These are phyloP conservation scores for Pemphredon lugubris DNA, from an alignment of 2,888 invertebrate genomes.

Conservation along the genomic window DNA sequence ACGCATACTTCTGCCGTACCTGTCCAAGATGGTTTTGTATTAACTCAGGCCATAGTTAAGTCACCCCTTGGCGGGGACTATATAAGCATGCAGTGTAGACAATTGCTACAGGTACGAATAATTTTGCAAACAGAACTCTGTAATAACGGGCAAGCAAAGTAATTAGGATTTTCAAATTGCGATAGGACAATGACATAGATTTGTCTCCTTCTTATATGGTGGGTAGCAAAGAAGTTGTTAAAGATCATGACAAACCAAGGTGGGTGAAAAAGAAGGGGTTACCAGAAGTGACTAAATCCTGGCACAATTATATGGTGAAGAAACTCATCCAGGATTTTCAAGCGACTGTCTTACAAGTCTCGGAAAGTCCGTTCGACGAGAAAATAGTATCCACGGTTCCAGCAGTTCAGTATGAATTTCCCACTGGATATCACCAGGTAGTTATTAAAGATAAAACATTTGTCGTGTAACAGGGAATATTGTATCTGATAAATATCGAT, in stretches of 20 bases:
- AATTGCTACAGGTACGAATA: slow-evolving; percentile 83
- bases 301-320: slow-evolving; percentile 98
- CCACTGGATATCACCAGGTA: slow-evolving; percentile 95
- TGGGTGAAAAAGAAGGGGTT: slow-evolving; percentile 89
- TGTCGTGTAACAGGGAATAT: too few relatives aligned
- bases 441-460: not conserved
- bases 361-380: slow-evolving; percentile 95
- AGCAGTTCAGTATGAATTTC: slow-evolving; percentile 97
- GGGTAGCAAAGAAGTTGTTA: slow-evolving; percentile 93
- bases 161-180: too few relatives aligned
- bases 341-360: slow-evolving; percentile 89
- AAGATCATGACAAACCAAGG: slow-evolving; percentile 93
- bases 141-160: too few relatives aligned
- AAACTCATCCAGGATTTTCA: slow-evolving; percentile 89
- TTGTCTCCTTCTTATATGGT: slow-evolving; percentile 89
- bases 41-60: slow-evolving; percentile 96
- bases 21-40: slow-evolving; percentile 97
- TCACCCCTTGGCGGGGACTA: slow-evolving; percentile 98
- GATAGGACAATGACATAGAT: slow-evolving; percentile 85
- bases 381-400: slow-evolving; percentile 93
- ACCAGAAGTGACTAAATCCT: slow-evolving; percentile 92
- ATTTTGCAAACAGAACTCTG: slow-evolving; percentile 1
- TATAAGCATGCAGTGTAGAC: slow-evolving; percentile 89
- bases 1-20: slow-evolving; percentile 99
- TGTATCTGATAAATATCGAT: slow-evolving; percentile 2